Conservation (phyloP, 2,888 invertebrate genomes). For the Altica lythri region DNA sequence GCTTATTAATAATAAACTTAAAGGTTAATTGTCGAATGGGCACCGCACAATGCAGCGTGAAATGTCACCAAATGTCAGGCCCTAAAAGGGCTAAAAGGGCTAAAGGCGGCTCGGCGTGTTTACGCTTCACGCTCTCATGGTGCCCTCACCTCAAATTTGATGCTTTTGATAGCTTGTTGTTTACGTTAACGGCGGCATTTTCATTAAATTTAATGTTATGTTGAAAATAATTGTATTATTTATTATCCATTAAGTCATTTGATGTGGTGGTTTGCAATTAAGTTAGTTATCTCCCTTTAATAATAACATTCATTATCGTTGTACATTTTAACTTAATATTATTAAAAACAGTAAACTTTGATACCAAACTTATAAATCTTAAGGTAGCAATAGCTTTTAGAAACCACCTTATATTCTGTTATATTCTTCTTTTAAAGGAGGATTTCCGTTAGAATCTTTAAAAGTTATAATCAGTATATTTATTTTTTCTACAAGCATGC, state of each 20-base stretch:
- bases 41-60: constrained; percentile 41
- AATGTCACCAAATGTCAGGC: constrained; percentile 44
- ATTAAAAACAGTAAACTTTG: no score
- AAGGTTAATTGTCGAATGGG: constrained; percentile 44
- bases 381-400: no score
- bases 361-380: no score
- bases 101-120: constrained; percentile 22
- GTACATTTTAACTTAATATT: no score
- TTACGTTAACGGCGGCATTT: constrained; percentile 16
- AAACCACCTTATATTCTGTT: no score
- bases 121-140: constrained; percentile 30
- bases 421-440: no score
- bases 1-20: constrained; percentile 29
- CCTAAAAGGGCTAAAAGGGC: constrained; percentile 33
- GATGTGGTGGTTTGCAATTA: constrained; percentile 19
- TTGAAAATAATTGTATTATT: constrained; percentile 20
- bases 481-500: no score
- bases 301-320: no score
- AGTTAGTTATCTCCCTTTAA: no score
- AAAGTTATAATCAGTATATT: no score
- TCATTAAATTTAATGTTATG: constrained; percentile 21
- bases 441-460: no score
- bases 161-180: constrained; percentile 6
- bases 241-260: constrained; percentile 11
- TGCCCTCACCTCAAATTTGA: constrained; percentile 22